Conservation (phyloP, 2,113 vertebrate genomes). For the Pluvialis apricaria region DNA sequence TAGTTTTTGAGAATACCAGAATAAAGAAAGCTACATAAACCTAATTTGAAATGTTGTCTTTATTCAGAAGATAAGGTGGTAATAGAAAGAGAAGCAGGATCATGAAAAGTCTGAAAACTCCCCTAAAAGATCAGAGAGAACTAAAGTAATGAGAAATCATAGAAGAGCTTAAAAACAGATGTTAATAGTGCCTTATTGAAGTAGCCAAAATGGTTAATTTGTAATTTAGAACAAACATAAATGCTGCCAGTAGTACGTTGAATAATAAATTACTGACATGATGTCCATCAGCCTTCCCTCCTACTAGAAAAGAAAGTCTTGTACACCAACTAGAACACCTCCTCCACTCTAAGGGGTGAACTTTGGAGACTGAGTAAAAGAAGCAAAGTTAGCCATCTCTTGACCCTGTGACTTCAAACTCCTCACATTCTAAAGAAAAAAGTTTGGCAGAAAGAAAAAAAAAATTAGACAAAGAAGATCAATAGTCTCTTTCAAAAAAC, state of each 20-base stretch:
- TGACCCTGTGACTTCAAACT: not conserved
- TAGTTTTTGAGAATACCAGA: not conserved
- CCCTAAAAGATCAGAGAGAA: not conserved
- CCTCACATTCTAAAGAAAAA: not conserved
- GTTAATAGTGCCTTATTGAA: not conserved
- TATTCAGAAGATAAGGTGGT: not conserved
- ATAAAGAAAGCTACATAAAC: not conserved
- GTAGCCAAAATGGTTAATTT: not conserved
- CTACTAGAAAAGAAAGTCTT: not conserved
- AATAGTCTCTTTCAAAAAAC: not conserved
- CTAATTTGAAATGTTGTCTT: not conserved
- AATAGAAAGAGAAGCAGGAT: not conserved
- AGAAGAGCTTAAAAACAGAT: not conserved
- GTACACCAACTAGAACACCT: not conserved
- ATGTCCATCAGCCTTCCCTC: not conserved
- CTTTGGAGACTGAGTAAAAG: not conserved
- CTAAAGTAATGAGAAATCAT: not conserved
- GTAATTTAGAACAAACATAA: not conserved
- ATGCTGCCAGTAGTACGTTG: not conserved
- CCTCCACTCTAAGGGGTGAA: not conserved
- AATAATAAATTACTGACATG: not conserved
- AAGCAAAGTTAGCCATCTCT: not conserved
- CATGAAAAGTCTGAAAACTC: not conserved
- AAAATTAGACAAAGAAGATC: not conserved
- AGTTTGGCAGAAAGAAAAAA: not conserved